A percentile compares a stretch with the other conserved stretches of the same genome.
These are phyloP conservation scores for Pseudorhombus dupliciocellatus DNA, from an alignment of 2,113 vertebrate genomes.

Conservation along the genomic window DNA sequence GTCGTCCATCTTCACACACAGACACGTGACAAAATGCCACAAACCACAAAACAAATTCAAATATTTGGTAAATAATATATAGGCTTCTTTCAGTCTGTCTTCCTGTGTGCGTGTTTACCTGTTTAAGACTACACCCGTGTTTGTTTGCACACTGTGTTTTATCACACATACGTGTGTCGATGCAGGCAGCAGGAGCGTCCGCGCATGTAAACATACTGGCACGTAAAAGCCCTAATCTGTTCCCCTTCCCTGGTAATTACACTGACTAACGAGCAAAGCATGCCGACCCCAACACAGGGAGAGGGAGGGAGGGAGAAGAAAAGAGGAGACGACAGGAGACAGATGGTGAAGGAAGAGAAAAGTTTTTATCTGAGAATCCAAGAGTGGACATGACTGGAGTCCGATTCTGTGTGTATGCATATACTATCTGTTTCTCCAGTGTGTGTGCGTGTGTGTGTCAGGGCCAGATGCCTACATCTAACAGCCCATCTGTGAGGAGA, in stretches of 20 bases:
- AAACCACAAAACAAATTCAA: too few relatives aligned
- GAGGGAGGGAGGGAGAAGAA: slow-evolving; percentile 12
- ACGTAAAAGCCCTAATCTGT: slow-evolving; percentile 72
- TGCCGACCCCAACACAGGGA: slow-evolving; percentile 16
- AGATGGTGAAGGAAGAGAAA: slow-evolving; percentile 52
- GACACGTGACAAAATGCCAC: too few relatives aligned
- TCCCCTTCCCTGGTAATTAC: slow-evolving; percentile 74
- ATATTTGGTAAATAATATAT: too few relatives aligned
- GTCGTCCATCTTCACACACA: too few relatives aligned
- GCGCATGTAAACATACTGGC: slow-evolving; percentile 72
- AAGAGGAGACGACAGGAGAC: slow-evolving; percentile 36
- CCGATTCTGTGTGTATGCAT: not conserved
- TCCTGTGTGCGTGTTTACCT: not conserved
- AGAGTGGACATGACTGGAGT: not conserved
- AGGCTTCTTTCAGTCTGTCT: not conserved
- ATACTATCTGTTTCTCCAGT: not conserved
- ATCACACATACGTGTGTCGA: slow-evolving; percentile 4
- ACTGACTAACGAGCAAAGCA: slow-evolving; percentile 72
- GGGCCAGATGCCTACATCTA: slow-evolving; percentile 73
- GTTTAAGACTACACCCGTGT: not conserved
- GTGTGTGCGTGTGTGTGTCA: slow-evolving; percentile 42
- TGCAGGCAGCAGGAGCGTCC: slow-evolving; percentile 51
- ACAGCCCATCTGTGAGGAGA: slow-evolving; percentile 78
- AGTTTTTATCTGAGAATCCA: slow-evolving; percentile 41
- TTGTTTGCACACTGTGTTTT: slow-evolving; percentile 9